Evolutionary conservation across 2,888 invertebrate species (phyloP).

Genomic region (Tenthredo distinguenda): DNA sequence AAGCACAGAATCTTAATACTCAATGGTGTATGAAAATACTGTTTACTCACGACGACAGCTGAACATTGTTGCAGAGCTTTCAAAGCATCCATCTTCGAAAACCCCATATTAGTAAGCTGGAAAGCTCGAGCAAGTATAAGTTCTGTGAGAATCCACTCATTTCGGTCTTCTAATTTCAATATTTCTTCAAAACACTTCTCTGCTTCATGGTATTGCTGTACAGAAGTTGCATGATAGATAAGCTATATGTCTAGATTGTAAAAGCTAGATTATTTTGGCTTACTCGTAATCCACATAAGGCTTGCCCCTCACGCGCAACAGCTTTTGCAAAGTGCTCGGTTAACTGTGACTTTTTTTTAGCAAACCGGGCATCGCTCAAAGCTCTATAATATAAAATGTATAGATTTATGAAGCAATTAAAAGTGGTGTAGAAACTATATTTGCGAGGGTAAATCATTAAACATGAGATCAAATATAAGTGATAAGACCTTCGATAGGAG

Average conservation of each 20-base stretch:
- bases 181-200: constrained; percentile 39
- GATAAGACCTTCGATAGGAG: neutral
- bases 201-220: constrained; percentile 44
- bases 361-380: constrained; percentile 56
- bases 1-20: neutral
- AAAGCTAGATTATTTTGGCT: constrained; percentile 11
- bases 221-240: neutral
- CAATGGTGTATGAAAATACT: neutral
- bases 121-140: neutral
- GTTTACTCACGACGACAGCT: constrained; percentile 22
- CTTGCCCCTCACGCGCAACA: constrained; percentile 61
- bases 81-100: neutral
- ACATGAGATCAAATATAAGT: neutral
- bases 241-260: neutral
- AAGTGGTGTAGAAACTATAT: neutral
- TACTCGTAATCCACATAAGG: constrained; percentile 58
- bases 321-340: constrained; percentile 54
- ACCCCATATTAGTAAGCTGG: constrained; percentile 40
- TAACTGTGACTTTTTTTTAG: constrained; percentile 53
- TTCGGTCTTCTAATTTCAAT: neutral
- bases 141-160: constrained; percentile 23
- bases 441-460: neutral
- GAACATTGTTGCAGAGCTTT: constrained; percentile 31
- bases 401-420: neutral
- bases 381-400: constrained; percentile 56